Evolutionary conservation across 2,113 vertebrate genomes (phyloP).

Genomic region (Neodontobutis hainanensis): DNA sequence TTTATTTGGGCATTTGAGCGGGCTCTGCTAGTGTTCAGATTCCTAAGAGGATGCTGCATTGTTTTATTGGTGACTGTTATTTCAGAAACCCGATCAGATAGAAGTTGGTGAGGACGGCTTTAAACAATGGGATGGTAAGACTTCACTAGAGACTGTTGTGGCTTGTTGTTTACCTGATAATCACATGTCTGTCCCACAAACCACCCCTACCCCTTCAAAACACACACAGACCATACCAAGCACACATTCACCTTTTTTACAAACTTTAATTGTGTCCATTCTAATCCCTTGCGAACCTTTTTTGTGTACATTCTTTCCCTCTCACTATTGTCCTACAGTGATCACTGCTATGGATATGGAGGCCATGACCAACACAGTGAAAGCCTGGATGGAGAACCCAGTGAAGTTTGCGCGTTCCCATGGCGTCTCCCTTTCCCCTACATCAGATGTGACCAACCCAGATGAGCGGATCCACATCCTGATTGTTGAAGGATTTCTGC

Average conservation of each 20-base stretch:
- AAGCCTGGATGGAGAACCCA: conserved; percentile 82
- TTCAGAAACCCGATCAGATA: conserved; percentile 88
- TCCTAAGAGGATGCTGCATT: conserved; percentile 80
- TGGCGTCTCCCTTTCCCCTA: conserved; percentile 65
- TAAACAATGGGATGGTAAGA: conserved; percentile 92
- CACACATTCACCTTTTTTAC: conserved; percentile 10
- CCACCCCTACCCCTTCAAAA: too few relatives aligned
- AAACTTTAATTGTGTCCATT: not conserved
- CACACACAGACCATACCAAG: not conserved
- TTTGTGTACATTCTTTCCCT: conserved; percentile 10
- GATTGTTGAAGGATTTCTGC: conserved; percentile 83
- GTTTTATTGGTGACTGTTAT: conserved; percentile 88
- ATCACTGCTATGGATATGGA: conserved; percentile 84
- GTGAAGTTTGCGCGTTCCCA: conserved; percentile 84
- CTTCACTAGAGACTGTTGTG: conserved; percentile 76
- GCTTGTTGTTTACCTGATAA: conserved; percentile 30
- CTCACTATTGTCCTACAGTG: conserved; percentile 61
- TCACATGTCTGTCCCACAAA: not conserved
- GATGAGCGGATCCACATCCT: conserved; percentile 78
- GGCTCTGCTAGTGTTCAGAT: conserved; percentile 70
- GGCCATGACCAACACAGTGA: conserved; percentile 82
- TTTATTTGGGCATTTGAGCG: conserved; percentile 67
- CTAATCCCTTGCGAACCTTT: not conserved
- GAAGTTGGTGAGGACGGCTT: conserved; percentile 85
- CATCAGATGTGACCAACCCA: conserved; percentile 37